phyloP scores from a whole-genome alignment of 2,888 invertebrate genomes.

The Galeopsomyia nigrocyanea region DNA sequence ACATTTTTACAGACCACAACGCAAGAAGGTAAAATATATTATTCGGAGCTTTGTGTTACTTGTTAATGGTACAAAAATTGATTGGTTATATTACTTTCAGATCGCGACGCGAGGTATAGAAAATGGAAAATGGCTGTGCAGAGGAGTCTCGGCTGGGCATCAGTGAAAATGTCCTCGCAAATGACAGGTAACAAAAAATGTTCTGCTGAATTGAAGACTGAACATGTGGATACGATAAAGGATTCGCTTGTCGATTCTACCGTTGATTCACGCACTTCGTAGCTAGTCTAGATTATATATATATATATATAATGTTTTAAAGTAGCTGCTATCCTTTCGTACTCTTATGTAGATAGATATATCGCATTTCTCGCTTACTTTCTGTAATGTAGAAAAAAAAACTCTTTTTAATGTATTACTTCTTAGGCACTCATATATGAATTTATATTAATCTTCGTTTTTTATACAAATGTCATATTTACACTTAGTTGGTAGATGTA shows the following conservation, averaged over 20 bases:
- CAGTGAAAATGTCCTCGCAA: slow-evolving; percentile 78
- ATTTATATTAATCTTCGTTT: slow-evolving; percentile 39
- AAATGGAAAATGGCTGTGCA: slow-evolving; percentile 97
- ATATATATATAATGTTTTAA: slow-evolving; percentile 16
- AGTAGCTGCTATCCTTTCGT: background rate
- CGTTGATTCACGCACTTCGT: slow-evolving; percentile 40
- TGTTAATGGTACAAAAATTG: no score
- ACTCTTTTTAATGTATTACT: background rate
- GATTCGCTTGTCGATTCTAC: slow-evolving; percentile 47
- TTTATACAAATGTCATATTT: slow-evolving; percentile 29
- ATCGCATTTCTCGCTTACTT: background rate
- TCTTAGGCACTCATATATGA: slow-evolving; percentile 8
- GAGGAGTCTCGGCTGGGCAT: slow-evolving; percentile 91
- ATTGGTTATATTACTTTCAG: slow-evolving; percentile 67
- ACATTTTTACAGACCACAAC: slow-evolving; percentile 87
- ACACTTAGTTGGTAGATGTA: slow-evolving; percentile 20
- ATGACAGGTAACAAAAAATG: slow-evolving; percentile 79
- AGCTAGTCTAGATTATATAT: slow-evolving; percentile 36
- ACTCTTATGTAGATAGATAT: background rate
- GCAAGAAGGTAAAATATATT: slow-evolving; percentile 74
- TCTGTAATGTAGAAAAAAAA: background rate
- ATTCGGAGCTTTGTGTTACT: background rate
- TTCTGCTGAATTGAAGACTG: slow-evolving; percentile 43
- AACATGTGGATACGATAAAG: slow-evolving; percentile 48
- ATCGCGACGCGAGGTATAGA: slow-evolving; percentile 85